Evolutionary conservation across 2,888 invertebrate genomes (phyloP), one percentile per base, ranked within the genome.

Genomic region (Lycophotia porphyrea): DNA sequence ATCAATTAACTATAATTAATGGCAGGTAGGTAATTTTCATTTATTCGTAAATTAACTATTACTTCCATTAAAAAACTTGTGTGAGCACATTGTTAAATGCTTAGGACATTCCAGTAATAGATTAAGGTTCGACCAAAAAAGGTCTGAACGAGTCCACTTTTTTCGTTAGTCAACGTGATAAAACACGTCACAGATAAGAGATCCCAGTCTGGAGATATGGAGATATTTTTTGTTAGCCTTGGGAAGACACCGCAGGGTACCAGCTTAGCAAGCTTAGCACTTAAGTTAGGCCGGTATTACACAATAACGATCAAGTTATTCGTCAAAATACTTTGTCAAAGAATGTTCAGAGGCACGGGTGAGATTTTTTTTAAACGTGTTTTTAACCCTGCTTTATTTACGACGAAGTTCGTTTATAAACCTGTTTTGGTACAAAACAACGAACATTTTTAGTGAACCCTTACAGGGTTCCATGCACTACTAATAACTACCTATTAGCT

Each of bases 341-440:
- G 34, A 78, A 67, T 34, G 52, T 52, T 80, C 66, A 81, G 63
- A 27, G 66, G 52, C 60, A 78, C n/a, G 52, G n/a, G 5, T 47
- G 27, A 63, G 47, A n/a, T 55, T 74, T 74, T 76, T 76, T 72
- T 61, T 31, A 63, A 72, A 81, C 55, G 42, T 63, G 78, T 74
- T 81, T 60, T 81, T 55, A 80, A 74, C 66, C 78, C 63, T 49
- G 52, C 36, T 44, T 73, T 73, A 78, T 80, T 80, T 74, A 74
- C 61, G 61, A 34, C 27, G 27, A 80, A 34, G 63, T 34, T 47
- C 31, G 27, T 61, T 66, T 42, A 34, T 15, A 78, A 81, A 74
- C 75, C 44, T 18, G 78, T 65, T 80, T 31, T 80, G 31, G 60
- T 80, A 65, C 36, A 61, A 66, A 80, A 73, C 36, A 60, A 72